These are phyloP conservation scores for Oligia latruncula DNA, from an alignment of 2,888 invertebrate species.

Conservation along the genomic window DNA sequence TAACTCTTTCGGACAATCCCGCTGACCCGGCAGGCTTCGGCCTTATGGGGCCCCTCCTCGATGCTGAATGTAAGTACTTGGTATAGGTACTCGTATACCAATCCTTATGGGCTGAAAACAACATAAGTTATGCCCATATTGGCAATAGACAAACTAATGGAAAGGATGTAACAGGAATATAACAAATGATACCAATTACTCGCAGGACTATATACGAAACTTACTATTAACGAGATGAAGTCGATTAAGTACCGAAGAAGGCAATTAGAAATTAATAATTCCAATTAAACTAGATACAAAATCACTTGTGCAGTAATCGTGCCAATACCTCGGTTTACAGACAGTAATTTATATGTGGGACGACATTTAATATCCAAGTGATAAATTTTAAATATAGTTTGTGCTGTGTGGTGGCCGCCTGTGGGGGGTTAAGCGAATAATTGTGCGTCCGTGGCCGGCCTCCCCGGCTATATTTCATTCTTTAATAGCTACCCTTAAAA, in stretches of 20 bases:
- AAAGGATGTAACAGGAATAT: slow-evolving; percentile 26
- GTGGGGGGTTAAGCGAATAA: slow-evolving; percentile 84
- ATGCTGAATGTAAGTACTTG: neutral
- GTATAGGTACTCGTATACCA: neutral
- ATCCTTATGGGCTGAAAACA: neutral
- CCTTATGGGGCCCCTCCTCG: too few species aligned
- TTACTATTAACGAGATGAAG: slow-evolving; percentile 48
- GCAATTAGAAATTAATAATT: slow-evolving; percentile 75
- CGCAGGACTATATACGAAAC: slow-evolving; percentile 42
- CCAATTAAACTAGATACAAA: slow-evolving; percentile 75
- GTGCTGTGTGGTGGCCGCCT: slow-evolving; percentile 68
- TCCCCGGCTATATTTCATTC: slow-evolving; percentile 78
- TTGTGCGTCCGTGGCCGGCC: slow-evolving; percentile 66
- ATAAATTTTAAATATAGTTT: slow-evolving; percentile 80
- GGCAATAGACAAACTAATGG: slow-evolving; percentile 27
- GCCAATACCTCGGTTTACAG: slow-evolving; percentile 75
- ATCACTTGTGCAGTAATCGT: slow-evolving; percentile 73
- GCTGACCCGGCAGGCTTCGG: too few species aligned
- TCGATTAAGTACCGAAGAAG: slow-evolving; percentile 58
- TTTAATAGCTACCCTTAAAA: slow-evolving; percentile 86
- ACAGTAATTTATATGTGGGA: slow-evolving; percentile 82
- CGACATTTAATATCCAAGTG: slow-evolving; percentile 83
- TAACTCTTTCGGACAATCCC: too few species aligned
- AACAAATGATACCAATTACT: slow-evolving; percentile 46
- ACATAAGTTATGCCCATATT: slow-evolving; percentile 11